Percentiles rank a stretch among this genome's conserved stretches.
Conservation (phyloP, 2,113 vertebrate genomes). For the Brachyhypopomus gauderio region DNA sequence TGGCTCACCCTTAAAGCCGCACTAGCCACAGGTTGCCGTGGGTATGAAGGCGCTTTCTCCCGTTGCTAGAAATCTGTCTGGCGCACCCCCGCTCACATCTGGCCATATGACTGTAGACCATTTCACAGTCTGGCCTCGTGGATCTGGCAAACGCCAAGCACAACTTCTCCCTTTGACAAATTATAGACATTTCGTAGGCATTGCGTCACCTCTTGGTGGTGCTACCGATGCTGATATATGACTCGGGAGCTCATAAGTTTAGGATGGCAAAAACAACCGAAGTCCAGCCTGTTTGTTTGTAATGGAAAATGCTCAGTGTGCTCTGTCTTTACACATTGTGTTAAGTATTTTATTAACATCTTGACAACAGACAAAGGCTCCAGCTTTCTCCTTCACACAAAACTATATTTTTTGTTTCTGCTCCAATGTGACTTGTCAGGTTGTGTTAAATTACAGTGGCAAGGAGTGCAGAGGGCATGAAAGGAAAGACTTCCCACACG, state of each 20-base stretch:
- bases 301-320: conserved; percentile 27
- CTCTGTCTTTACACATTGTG: conserved; percentile 22
- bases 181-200: conserved; percentile 68
- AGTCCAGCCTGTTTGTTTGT: neutral
- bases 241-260: conserved; percentile 30
- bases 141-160: conserved; percentile 59
- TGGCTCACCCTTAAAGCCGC: conserved; percentile 16
- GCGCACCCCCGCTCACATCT: conserved; percentile 65
- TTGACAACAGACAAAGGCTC: conserved; percentile 30
- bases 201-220: conserved; percentile 69
- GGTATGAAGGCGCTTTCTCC: conserved; percentile 27
- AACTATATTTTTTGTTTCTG: conserved; percentile 43
- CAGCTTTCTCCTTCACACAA: conserved; percentile 13
- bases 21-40: conserved; percentile 40
- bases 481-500: conserved; percentile 50
- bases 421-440: conserved; percentile 33
- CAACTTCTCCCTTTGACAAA: conserved; percentile 74
- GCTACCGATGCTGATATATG: conserved; percentile 60
- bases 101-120: conserved; percentile 58
- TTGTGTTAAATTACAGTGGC: conserved; percentile 49
- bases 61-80: conserved; percentile 42
- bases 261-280: conserved; percentile 16
- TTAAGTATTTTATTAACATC: conserved; percentile 32
- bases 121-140: conserved; percentile 60
- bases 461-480: conserved; percentile 38